Base-by-base conservation (phyloP, 2,113 vertebrate genomes). In the Speoplatyrhinus poulsoni region DNA sequence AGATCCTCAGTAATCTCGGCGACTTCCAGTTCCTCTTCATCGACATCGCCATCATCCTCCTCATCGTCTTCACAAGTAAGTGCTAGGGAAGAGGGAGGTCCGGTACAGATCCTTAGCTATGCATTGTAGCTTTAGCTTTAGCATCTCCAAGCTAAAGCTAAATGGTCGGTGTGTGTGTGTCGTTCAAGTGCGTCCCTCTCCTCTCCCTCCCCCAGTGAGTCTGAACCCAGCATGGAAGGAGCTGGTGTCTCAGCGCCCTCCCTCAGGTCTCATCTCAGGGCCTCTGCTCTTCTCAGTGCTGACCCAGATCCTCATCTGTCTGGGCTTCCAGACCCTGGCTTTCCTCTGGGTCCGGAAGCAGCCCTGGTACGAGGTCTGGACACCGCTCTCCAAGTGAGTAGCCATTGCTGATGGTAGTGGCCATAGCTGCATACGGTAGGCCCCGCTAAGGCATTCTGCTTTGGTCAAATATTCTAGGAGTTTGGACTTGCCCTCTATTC, bases 21-120 rank as follows among this genome's bases (percentile, higher is more conserved):
- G 98, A 99, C 59, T 96, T 97, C 81, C 98, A 99, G 91, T 99
- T 99, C 89, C 96, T 99, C 82, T 99, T 99, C 84, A 98, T 99
- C 33, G 98, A 99, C 82, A 91, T 99, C 76, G 96, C 94, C 73
- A 96, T 99, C 91, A 99, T 99, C 85, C 90, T 99, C 78, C 83
- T 98, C 41, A 90, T 99, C 76, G 98, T 97, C 65, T 99, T 99
- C 85, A 99, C 97, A 74, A 99, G 98, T 99, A 87, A 97, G 97
- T 96, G 36, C 36, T 46, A 63, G 49, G 8, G 17, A 53, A 36
- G 11, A 26, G 6, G 13, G 8, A 17, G 5, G 47, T 48, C 17
- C 0, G 36, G 7, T 41, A 41, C 4, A 41, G 36, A 41, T 41
- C 36, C 36, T 41, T 41, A 41, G 4, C 36, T 41, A 5, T 41